Evolutionary conservation across 2,797 vertebrate species (phyloP), one percentile per base, ranked within the genome.

Genomic region (Paratrypauchen microcephalus): DNA sequence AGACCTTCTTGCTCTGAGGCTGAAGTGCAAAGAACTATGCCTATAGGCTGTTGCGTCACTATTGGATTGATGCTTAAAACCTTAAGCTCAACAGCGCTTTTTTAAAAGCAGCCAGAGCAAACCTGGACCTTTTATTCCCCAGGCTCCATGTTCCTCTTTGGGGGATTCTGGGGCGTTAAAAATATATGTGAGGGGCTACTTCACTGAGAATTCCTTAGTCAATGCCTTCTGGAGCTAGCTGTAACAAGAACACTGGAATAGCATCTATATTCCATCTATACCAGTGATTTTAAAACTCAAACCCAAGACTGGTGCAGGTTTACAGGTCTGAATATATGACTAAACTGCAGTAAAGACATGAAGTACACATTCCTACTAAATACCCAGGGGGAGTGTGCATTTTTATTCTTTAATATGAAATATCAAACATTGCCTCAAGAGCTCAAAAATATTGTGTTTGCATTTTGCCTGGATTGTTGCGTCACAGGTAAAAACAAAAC

Each of bases 131-230:
- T 32, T 36, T 23, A 2, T n/a, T 61, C 32, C 59, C 32, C 59
- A n/a, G 28, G 9, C n/a, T 9, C 19, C 32, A 2, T 1, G 58
- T 13, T 41, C 30, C 58, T 59, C 59, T 36, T n/a, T 23, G 30
- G 30, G 58, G 58, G 59, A 41, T 39, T 39, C 32, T 21, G n/a
- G 39, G 32, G 59, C 32, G 11, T 39, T 39, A 61, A 61, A 61
- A 61, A 61, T 61, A 61, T 36, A 61, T 61, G 59, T 15, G 19
- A 39, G 32, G 12, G 32, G n/a, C 32, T 11, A 21, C 59, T 61
- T 61, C 59, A 61, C 32, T 41, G 32, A 61, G 59, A 61, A 39
- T 61, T 59, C 5, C 41, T 39, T 32, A 36, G 28, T 59, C 28
- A 5, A 9, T 23, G 4, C 56, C n/a, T 61, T 6, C n/a, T 61